Percentiles rank a stretch among this genome's conserved stretches.
Evolutionary conservation across 2,888 invertebrate genomes (phyloP).

Genomic region (Sinodicranocentrus sp.): DNA sequence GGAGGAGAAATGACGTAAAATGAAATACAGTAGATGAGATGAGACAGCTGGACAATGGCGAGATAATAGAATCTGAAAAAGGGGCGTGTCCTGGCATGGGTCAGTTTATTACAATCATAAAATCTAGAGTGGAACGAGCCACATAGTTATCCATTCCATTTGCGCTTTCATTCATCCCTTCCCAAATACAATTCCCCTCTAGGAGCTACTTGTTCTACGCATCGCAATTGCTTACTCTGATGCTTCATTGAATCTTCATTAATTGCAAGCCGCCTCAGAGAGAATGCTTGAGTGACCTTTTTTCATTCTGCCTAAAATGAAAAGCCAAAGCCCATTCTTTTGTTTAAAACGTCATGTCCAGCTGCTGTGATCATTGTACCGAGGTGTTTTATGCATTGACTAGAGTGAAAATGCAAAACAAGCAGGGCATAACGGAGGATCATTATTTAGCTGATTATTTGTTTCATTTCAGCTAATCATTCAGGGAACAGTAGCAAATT

Average conservation of each 20-base stretch:
- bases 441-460: constrained; percentile 44
- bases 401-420: constrained; percentile 12
- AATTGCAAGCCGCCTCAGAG: constrained; percentile 24
- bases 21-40: constrained; percentile 58
- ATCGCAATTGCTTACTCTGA: no score
- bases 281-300: constrained; percentile 10
- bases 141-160: no score
- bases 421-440: constrained; percentile 4
- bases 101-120: constrained; percentile 51
- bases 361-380: constrained; percentile 35
- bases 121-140: constrained; percentile 39
- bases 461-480: constrained; percentile 50
- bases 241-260: constrained; percentile 32
- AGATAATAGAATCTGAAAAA: constrained; percentile 73
- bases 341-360: constrained; percentile 22
- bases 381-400: no score
- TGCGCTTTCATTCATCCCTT: no score
- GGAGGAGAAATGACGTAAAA: constrained; percentile 37
- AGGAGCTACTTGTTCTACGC: no score
- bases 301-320: no score
- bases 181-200: no score
- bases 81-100: constrained; percentile 61
- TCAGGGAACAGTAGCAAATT: constrained; percentile 53
- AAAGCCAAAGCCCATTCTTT: no score
- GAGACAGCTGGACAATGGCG: constrained; percentile 71